These are phyloP conservation scores for Theocolax elegans DNA, from an alignment of 1,140 invertebrate genomes.

Conservation along the genomic window DNA sequence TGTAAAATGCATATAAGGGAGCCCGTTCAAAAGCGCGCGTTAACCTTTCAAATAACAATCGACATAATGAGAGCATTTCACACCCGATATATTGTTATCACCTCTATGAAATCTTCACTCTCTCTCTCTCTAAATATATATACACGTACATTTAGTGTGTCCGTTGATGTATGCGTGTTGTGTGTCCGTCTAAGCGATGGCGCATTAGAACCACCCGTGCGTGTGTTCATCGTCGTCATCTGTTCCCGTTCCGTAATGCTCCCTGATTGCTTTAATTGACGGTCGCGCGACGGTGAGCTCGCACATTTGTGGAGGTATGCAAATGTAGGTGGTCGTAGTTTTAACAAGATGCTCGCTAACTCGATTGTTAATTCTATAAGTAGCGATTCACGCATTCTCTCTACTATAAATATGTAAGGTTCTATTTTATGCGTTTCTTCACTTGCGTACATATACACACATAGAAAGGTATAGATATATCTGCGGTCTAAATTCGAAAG, in stretches of 20 bases:
- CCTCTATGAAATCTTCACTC: no score
- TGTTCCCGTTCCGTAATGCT: conserved; percentile 53
- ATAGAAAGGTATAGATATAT: no score
- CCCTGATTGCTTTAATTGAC: conserved; percentile 57
- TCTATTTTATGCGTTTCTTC: no score
- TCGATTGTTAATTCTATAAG: no score
- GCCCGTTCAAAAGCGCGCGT: not conserved
- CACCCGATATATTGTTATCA: no score
- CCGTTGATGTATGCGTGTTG: conserved; percentile 11
- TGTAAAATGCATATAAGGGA: conserved; percentile 5
- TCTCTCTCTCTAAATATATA: conserved; percentile 37
- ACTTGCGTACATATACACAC: no score
- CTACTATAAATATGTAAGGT: no score
- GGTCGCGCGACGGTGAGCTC: conserved; percentile 29
- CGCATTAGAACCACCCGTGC: conserved; percentile 12
- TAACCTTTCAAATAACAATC: conserved; percentile 50
- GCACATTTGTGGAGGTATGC: not conserved
- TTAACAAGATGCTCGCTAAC: no score
- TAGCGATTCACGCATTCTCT: no score
- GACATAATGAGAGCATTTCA: conserved; percentile 59
- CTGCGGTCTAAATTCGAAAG: no score
- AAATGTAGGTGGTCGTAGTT: not conserved
- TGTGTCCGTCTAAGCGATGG: not conserved
- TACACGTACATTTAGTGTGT: no score
- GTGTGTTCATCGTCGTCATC: conserved; percentile 49